phyloP scores from a whole-genome alignment of 2,797 vertebrate genomes.

The Thamnophis elegans region DNA sequence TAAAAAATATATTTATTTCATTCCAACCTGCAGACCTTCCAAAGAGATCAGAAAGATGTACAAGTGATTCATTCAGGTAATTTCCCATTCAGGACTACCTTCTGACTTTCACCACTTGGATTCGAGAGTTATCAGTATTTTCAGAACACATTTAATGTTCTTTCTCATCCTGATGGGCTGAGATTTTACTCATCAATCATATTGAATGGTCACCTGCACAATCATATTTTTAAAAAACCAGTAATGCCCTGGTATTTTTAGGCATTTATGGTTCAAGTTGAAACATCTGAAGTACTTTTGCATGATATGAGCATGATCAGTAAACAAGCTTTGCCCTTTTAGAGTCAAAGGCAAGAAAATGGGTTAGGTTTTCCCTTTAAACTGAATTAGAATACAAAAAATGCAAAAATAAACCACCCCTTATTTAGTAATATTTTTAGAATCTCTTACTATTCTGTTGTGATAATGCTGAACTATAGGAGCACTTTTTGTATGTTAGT shows the following conservation, averaged over 20 bases:
- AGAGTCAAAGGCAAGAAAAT: background rate
- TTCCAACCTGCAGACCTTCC: accelerated
- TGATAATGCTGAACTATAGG: background rate
- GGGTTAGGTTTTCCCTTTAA: background rate
- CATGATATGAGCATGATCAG: background rate
- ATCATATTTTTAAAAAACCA: background rate
- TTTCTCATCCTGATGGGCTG: background rate
- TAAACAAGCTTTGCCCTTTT: background rate
- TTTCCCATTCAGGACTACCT: background rate
- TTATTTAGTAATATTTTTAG: background rate
- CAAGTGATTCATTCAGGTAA: too few relatives aligned
- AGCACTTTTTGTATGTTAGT: background rate
- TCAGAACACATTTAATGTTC: background rate
- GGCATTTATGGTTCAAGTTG: background rate
- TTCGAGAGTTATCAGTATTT: background rate
- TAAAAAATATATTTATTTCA: background rate
- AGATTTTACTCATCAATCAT: background rate
- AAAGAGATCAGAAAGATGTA: background rate
- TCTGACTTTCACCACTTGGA: background rate
- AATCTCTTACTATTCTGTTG: background rate
- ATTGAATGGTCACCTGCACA: background rate
- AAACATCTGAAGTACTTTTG: background rate
- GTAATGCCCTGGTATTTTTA: background rate
- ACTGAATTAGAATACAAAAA: background rate
- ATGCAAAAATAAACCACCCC: too few relatives aligned